Conservation (phyloP, 2,888 invertebrate genomes). For the Tetrapedia diversipes region DNA sequence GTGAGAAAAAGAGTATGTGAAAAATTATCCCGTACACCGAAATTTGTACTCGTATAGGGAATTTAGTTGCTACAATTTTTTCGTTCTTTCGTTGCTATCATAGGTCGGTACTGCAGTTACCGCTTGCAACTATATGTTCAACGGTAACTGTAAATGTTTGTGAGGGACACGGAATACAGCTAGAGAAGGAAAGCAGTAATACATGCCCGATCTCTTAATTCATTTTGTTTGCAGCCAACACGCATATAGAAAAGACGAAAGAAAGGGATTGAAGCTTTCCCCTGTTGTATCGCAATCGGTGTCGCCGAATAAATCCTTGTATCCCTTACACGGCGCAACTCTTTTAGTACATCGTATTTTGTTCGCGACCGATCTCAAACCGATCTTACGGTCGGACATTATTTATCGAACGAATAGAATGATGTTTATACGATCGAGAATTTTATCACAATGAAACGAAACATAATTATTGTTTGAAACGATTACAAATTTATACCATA, state of each 20-base stretch:
- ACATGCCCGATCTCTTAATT: slow-evolving; percentile 36
- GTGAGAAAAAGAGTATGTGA: slow-evolving; percentile 28
- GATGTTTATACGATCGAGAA: slow-evolving; percentile 29
- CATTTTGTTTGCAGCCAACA: slow-evolving; percentile 18
- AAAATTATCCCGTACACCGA: slow-evolving; percentile 4
- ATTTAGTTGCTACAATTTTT: slow-evolving; percentile 36
- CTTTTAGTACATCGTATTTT: slow-evolving; percentile 39
- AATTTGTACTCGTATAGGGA: slow-evolving; percentile 58
- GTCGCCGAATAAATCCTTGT: slow-evolving; percentile 14
- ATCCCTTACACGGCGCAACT: slow-evolving; percentile 14
- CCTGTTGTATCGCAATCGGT: slow-evolving; percentile 26
- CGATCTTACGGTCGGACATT: neutral
- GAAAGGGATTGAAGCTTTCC: slow-evolving; percentile 22
- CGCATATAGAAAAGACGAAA: slow-evolving; percentile 2
- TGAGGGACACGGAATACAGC: slow-evolving; percentile 27
- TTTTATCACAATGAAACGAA: neutral
- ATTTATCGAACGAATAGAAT: neutral
- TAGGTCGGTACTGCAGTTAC: slow-evolving; percentile 23
- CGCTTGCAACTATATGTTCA: slow-evolving; percentile 36
- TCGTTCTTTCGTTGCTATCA: slow-evolving; percentile 46
- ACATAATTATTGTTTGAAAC: neutral
- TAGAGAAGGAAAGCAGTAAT: slow-evolving; percentile 19
- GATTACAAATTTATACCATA: neutral
- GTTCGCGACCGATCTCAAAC: slow-evolving; percentile 20
- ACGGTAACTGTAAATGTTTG: slow-evolving; percentile 35